Percentiles rank a stretch among this genome's conserved stretches.
Evolutionary conservation across 2,797 vertebrate species (phyloP).

Genomic region (Alauda arvensis): DNA sequence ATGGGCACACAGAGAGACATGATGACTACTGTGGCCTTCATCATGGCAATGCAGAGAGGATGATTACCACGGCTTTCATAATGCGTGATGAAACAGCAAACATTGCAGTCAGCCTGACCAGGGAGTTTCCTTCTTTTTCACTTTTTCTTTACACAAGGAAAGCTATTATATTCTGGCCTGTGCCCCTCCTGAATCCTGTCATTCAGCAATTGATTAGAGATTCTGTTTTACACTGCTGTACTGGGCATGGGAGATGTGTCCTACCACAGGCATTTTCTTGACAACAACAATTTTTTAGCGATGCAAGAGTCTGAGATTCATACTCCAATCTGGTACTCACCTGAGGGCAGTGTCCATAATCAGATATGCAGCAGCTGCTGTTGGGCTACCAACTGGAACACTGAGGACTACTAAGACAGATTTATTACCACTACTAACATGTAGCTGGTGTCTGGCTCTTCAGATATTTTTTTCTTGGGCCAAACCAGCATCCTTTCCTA

Average conservation of each 20-base stretch:
- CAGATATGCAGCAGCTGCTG: neutral
- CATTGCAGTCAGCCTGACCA: neutral
- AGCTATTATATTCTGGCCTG: neutral
- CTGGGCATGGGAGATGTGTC: neutral
- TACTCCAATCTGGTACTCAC: neutral
- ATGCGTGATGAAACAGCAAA: neutral
- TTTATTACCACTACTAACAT: neutral
- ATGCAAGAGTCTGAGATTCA: neutral
- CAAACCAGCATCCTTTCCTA: neutral
- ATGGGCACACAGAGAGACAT: fast-evolving
- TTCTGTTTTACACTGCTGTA: neutral
- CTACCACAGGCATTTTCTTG: neutral
- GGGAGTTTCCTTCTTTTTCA: neutral
- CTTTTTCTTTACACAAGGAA: neutral
- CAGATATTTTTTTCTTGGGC: neutral
- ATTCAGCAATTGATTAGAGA: neutral
- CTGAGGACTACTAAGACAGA: neutral
- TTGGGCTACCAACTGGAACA: neutral
- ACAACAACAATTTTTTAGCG: neutral
- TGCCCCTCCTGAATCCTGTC: fast-evolving
- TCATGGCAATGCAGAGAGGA: fast-evolving
- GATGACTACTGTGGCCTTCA: neutral
- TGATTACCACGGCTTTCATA: neutral
- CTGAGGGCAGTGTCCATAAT: neutral
- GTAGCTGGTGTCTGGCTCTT: neutral